Conservation (phyloP, 2,113 vertebrate genomes). For the Callithrix jacchus region DNA sequence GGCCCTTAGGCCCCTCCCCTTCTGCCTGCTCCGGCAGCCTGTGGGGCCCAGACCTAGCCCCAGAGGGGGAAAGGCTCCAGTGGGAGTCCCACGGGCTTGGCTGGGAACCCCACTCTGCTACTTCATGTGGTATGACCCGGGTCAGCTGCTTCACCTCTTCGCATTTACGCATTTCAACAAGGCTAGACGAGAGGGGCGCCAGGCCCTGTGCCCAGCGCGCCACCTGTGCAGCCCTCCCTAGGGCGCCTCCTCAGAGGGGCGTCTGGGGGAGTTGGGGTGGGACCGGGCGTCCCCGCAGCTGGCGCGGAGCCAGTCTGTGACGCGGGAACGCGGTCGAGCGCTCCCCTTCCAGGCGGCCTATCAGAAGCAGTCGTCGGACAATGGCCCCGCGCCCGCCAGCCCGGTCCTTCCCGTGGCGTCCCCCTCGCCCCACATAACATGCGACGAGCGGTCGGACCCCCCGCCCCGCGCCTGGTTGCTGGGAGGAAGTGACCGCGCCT, state of each 20-base stretch:
- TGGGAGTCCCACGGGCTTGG: neutral
- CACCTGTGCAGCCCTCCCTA: neutral
- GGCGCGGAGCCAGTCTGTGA: neutral
- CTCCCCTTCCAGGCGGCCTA: constrained; percentile 30
- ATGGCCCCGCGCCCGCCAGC: neutral
- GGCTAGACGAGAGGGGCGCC: rapidly evolving
- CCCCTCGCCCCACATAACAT: rapidly evolving
- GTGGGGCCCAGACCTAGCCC: no score
- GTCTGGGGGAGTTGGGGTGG: neutral
- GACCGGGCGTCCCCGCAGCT: neutral
- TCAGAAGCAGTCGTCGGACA: constrained; percentile 37
- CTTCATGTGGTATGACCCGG: neutral
- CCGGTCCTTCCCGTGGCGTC: rapidly evolving
- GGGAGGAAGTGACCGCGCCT: neutral
- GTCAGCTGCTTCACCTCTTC: neutral
- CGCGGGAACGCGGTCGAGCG: neutral
- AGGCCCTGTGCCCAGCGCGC: neutral
- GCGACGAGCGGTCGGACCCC: no score
- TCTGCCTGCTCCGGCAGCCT: neutral
- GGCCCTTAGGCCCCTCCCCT: neutral
- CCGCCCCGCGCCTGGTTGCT: neutral
- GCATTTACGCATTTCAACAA: neutral
- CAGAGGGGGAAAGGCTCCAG: neutral
- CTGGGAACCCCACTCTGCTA: rapidly evolving
- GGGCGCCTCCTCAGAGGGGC: neutral